Percentiles rank a stretch among this genome's conserved stretches.
Conservation (phyloP, 2,113 vertebrate species). For the Heliornis fulica region DNA sequence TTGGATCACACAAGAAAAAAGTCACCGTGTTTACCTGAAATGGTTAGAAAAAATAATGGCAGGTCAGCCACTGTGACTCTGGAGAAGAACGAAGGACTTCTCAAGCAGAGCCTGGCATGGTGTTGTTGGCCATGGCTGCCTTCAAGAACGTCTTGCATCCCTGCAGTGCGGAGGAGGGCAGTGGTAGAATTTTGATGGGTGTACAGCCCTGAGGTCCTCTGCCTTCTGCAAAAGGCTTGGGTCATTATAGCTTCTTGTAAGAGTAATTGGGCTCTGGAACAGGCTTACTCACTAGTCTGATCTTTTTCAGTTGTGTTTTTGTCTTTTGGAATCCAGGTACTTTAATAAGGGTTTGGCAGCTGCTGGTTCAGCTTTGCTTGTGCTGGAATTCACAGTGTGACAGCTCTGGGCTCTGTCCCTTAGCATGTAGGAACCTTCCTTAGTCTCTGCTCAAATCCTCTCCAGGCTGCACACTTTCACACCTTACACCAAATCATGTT, state of each 20-base stretch:
- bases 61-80: background rate
- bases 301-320: background rate
- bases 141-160: background rate
- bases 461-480: background rate
- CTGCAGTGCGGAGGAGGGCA: accelerated
- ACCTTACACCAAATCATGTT: background rate
- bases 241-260: background rate
- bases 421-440: background rate
- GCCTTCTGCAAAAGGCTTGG: background rate
- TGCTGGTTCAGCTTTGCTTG: accelerated
- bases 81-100: background rate
- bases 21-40: background rate
- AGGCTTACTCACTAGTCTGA: background rate
- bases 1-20: background rate
- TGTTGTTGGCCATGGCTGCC: background rate
- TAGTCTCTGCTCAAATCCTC: background rate
- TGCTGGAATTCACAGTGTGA: background rate
- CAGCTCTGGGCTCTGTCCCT: background rate
- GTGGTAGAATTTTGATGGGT: background rate
- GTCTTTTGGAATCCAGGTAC: background rate
- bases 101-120: background rate
- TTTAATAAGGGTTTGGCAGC: background rate
- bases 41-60: background rate
- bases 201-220: background rate
- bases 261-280: background rate